phyloP scores from a whole-genome alignment of 1,140 invertebrate species.

The Halesus radiatus region DNA sequence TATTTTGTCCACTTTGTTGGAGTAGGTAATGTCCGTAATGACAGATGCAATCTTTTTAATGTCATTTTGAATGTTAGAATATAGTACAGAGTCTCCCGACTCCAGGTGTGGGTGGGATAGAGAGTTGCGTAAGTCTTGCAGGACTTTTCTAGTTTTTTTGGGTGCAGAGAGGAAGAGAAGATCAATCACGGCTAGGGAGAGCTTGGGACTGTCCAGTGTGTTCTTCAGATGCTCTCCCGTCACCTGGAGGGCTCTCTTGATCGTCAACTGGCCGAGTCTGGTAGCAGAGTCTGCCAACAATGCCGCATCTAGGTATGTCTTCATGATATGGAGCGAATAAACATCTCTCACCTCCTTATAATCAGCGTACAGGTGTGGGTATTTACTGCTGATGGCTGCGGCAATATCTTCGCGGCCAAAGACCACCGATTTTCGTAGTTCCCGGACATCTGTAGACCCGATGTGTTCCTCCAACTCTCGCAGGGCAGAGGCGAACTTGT shows the following conservation, averaged over 20 bases:
- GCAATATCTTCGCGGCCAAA: background rate
- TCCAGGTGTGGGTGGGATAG: background rate
- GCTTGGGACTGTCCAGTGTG: constrained; percentile 4
- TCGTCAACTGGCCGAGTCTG: background rate
- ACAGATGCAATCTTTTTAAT: background rate
- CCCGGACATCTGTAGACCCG: background rate
- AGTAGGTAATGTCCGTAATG: background rate
- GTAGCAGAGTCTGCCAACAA: background rate
- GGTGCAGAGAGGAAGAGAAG: constrained; percentile 8
- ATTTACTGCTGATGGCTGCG: background rate
- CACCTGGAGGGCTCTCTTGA: constrained; percentile 6
- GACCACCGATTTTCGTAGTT: background rate
- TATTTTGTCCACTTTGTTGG: constrained; percentile 2
- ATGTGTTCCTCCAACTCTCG: background rate
- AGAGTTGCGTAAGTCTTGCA: constrained; percentile 1
- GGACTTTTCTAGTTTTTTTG: background rate
- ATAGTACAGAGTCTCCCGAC: background rate
- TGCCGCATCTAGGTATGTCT: background rate
- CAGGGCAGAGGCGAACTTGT: background rate
- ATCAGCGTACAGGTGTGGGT: background rate
- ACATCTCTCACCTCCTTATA: constrained; percentile 9
- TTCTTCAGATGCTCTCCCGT: constrained; percentile 23
- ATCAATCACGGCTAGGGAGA: background rate
- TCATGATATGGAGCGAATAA: constrained; percentile 1
- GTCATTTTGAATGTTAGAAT: background rate